Percentiles rank a stretch among this genome's conserved stretches.
Evolutionary conservation across 2,797 vertebrate species (phyloP).

Genomic region (Sternarchorhynchus goeldii): DNA sequence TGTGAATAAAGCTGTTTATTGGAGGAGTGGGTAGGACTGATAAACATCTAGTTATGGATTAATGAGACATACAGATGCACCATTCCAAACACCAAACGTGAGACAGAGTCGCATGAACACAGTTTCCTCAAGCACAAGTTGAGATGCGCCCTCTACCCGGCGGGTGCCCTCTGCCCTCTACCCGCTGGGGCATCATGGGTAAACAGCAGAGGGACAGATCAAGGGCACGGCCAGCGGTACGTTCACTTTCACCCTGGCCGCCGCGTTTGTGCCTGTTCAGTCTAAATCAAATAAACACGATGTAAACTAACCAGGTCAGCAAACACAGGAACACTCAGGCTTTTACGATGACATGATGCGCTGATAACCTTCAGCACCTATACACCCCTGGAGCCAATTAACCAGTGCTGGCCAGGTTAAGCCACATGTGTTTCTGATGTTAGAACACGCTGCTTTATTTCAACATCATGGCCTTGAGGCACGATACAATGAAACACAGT

Average conservation of each 20-base stretch:
- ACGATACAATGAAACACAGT: too few species aligned
- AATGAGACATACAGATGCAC: not conserved
- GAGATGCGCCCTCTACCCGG: slow-evolving; percentile 18
- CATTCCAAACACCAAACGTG: slow-evolving; percentile 33
- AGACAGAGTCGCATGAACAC: not conserved
- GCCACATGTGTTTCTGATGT: slow-evolving; percentile 6
- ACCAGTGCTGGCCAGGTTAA: not conserved
- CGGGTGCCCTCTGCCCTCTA: not conserved
- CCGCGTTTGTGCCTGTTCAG: slow-evolving; percentile 28
- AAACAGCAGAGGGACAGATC: too few species aligned
- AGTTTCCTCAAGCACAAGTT: slow-evolving; percentile 6
- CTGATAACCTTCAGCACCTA: slow-evolving; percentile 18
- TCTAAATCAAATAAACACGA: slow-evolving; percentile 50
- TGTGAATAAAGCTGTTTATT: not conserved
- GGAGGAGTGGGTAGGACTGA: too few species aligned
- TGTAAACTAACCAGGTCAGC: slow-evolving; percentile 35
- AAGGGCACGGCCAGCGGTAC: too few species aligned
- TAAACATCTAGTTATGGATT: too few species aligned
- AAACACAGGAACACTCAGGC: slow-evolving; percentile 26
- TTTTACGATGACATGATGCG: slow-evolving; percentile 14
- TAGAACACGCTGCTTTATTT: not conserved
- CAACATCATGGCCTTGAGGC: not conserved
- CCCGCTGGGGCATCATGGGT: too few species aligned
- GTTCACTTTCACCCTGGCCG: not conserved
- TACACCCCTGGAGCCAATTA: slow-evolving; percentile 11